Percentiles rank a stretch among this genome's conserved stretches.
phyloP scores from a whole-genome alignment of 2,797 vertebrate genomes.

The Gila robusta region DNA sequence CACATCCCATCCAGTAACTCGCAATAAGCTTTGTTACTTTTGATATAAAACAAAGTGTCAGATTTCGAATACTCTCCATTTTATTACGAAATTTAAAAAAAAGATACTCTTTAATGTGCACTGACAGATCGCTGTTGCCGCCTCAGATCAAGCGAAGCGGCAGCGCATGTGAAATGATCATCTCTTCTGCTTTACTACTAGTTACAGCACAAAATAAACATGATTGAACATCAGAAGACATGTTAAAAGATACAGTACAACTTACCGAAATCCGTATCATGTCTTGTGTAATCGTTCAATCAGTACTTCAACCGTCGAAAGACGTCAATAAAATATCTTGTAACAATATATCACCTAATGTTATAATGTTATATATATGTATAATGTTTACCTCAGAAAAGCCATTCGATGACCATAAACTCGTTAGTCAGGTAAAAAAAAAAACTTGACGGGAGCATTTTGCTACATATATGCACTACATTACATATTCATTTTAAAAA shows the following conservation, averaged over 20 bases:
- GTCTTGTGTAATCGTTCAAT: neutral
- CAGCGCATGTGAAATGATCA: neutral
- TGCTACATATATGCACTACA: neutral
- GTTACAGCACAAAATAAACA: neutral
- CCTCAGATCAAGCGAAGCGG: neutral
- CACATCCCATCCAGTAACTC: neutral
- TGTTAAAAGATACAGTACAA: no score
- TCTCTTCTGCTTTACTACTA: neutral
- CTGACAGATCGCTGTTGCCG: no score
- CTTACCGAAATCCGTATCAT: neutral
- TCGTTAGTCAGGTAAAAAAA: neutral
- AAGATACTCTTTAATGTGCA: neutral
- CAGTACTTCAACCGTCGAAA: neutral
- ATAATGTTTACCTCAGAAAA: neutral
- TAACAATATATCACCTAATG: neutral
- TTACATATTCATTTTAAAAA: neutral
- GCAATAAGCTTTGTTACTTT: neutral
- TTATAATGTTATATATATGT: neutral
- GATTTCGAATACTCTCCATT: neutral
- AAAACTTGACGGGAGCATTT: neutral
- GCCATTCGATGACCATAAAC: neutral
- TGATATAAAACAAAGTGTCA: neutral
- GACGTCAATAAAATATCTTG: neutral
- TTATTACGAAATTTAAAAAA: neutral
- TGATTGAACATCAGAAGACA: neutral